phyloP scores from a whole-genome alignment of 1,140 invertebrate species.

The Papilio helenus region DNA sequence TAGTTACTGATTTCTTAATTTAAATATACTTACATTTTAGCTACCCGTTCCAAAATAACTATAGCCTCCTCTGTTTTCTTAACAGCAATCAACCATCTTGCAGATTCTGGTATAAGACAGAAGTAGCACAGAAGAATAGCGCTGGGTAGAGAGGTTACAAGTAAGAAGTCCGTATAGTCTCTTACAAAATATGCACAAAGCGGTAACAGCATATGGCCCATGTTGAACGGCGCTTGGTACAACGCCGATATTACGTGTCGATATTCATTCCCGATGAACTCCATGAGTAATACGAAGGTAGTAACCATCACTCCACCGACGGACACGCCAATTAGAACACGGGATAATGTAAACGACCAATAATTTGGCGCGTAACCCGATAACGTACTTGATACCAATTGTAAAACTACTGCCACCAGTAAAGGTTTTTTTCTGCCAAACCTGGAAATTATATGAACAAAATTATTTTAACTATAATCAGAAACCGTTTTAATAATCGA shows the following conservation, averaged over 20 bases:
- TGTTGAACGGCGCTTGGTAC: constrained; percentile 84
- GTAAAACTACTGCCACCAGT: constrained; percentile 84
- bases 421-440: constrained; percentile 85
- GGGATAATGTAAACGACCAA: constrained; percentile 84
- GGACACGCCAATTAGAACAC: constrained; percentile 85
- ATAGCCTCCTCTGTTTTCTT: constrained; percentile 85
- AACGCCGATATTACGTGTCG: constrained; percentile 85
- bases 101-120: constrained; percentile 87
- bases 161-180: constrained; percentile 82
- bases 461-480: background rate
- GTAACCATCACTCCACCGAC: constrained; percentile 86
- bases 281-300: constrained; percentile 84
- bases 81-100: constrained; percentile 86
- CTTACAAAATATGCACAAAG: constrained; percentile 83
- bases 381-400: constrained; percentile 83
- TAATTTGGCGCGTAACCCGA: constrained; percentile 85
- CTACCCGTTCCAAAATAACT: constrained; percentile 83
- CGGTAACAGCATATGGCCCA: constrained; percentile 83
- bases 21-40: constrained; percentile 75
- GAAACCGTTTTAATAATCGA: too few species aligned
- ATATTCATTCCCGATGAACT: constrained; percentile 82
- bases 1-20: background rate
- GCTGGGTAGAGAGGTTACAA: constrained; percentile 83
- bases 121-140: constrained; percentile 82
- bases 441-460: constrained; percentile 69